Percentiles rank a stretch among this genome's conserved stretches.
These are phyloP conservation scores for Enteromius thamalakanensis DNA, from an alignment of 2,797 vertebrate genomes.

Conservation along the genomic window DNA sequence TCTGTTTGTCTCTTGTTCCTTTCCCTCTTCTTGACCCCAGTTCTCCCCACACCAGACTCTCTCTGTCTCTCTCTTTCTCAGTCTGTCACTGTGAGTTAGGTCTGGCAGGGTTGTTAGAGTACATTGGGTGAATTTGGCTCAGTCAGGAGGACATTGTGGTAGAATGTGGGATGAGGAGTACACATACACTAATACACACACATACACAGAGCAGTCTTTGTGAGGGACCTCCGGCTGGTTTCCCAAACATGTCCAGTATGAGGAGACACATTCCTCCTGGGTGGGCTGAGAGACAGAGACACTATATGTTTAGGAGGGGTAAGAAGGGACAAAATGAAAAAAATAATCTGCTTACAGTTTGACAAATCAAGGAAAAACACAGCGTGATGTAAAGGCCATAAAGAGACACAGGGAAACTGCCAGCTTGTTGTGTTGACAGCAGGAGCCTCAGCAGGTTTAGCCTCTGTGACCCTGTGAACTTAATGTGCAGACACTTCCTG, in stretches of 20 bases:
- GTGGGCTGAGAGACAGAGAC: slow-evolving; percentile 54
- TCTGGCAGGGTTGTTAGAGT: slow-evolving; percentile 50
- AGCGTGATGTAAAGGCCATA: slow-evolving; percentile 16
- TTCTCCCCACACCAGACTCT: not conserved
- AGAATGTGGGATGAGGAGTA: slow-evolving; percentile 52
- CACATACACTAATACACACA: slow-evolving; percentile 42
- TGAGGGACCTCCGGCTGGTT: slow-evolving; percentile 51
- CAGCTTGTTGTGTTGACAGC: slow-evolving; percentile 15
- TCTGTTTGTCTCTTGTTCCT: slow-evolving; percentile 26
- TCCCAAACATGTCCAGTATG: slow-evolving; percentile 57
- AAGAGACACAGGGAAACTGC: slow-evolving; percentile 51
- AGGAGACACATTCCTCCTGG: slow-evolving; percentile 55
- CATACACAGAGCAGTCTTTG: slow-evolving; percentile 62
- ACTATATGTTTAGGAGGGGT: slow-evolving; percentile 34
- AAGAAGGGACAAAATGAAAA: not conserved
- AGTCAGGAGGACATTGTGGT: slow-evolving; percentile 54
- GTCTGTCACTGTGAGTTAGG: slow-evolving; percentile 52
- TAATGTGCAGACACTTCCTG: slow-evolving; percentile 55
- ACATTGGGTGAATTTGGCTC: slow-evolving; percentile 57
- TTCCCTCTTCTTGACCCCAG: slow-evolving; percentile 37
- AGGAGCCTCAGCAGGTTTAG: slow-evolving; percentile 27
- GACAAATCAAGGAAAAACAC: slow-evolving; percentile 19
- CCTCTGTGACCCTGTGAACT: slow-evolving; percentile 37
- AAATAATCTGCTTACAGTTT: slow-evolving; percentile 9
- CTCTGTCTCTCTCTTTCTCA: slow-evolving; percentile 4